phyloP scores from a whole-genome alignment of 1,140 invertebrate genomes.

The Drosophila erecta region DNA sequence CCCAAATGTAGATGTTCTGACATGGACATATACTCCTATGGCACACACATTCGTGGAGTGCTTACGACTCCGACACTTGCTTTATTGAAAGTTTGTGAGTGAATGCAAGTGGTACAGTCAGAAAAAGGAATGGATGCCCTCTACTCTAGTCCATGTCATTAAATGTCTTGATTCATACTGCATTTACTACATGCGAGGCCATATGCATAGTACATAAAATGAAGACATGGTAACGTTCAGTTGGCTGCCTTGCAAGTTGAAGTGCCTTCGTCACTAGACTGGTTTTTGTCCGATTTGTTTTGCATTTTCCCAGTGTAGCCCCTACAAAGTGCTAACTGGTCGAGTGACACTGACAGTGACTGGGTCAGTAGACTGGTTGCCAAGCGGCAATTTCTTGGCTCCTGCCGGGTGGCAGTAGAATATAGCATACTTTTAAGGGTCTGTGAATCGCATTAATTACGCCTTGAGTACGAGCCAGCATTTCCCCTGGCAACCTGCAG shows the following conservation, averaged over 20 bases:
- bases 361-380: conserved; percentile 51
- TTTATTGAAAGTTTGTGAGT: conserved; percentile 34
- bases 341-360: conserved; percentile 39
- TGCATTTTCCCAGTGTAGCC: not conserved
- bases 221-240: too few relatives aligned
- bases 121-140: too few relatives aligned
- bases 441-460: conserved; percentile 65
- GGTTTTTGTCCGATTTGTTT: too few relatives aligned
- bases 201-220: too few relatives aligned
- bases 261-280: too few relatives aligned
- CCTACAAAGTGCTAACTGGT: not conserved
- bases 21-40: conserved; percentile 15
- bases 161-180: too few relatives aligned
- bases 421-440: conserved; percentile 39
- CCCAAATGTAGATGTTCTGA: conserved; percentile 38
- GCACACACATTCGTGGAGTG: conserved; percentile 17
- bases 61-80: conserved; percentile 20
- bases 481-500: conserved; percentile 7
- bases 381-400: conserved; percentile 19
- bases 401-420: not conserved
- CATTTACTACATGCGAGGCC: too few relatives aligned
- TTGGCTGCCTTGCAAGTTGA: too few relatives aligned
- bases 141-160: too few relatives aligned
- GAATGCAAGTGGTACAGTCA: not conserved
- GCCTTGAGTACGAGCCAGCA: conserved; percentile 19